Percentiles rank a stretch among this genome's conserved stretches.
Evolutionary conservation across 2,888 invertebrate genomes (phyloP).

Genomic region (Nudaria mundana): DNA sequence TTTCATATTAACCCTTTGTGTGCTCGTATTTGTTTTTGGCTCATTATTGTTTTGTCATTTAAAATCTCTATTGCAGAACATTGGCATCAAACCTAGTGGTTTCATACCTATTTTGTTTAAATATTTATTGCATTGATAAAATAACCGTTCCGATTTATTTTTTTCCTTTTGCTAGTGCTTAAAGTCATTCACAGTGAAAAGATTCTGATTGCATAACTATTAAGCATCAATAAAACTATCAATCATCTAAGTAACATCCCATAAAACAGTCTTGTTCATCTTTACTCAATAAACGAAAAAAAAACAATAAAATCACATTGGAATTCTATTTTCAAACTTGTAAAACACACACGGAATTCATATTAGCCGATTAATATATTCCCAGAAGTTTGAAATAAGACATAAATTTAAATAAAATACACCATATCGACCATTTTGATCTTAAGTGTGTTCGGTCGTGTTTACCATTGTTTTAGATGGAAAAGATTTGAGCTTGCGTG

Average conservation of each 20-base stretch:
- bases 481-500: conserved; percentile 50
- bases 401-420: conserved; percentile 78
- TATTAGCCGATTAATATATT: conserved; percentile 79
- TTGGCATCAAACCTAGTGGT: too few relatives aligned
- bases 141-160: too few relatives aligned
- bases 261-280: conserved; percentile 1
- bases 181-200: too few relatives aligned
- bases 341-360: conserved; percentile 72
- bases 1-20: neutral
- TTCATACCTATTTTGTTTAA: too few relatives aligned
- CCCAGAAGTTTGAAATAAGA: conserved; percentile 72
- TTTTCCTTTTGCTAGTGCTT: too few relatives aligned
- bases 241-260: neutral
- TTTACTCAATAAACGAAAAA: conserved; percentile 13
- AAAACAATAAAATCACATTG: conserved; percentile 42
- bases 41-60: too few relatives aligned
- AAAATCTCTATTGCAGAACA: too few relatives aligned
- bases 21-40: neutral
- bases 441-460: conserved; percentile 50
- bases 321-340: conserved; percentile 47
- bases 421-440: conserved; percentile 62
- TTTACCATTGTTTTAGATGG: conserved; percentile 59
- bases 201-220: too few relatives aligned
- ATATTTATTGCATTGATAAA: too few relatives aligned
- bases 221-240: too few relatives aligned